These are phyloP conservation scores for Sinopyrophorus schimmeli DNA, from an alignment of 2,888 invertebrate genomes.

Conservation along the genomic window DNA sequence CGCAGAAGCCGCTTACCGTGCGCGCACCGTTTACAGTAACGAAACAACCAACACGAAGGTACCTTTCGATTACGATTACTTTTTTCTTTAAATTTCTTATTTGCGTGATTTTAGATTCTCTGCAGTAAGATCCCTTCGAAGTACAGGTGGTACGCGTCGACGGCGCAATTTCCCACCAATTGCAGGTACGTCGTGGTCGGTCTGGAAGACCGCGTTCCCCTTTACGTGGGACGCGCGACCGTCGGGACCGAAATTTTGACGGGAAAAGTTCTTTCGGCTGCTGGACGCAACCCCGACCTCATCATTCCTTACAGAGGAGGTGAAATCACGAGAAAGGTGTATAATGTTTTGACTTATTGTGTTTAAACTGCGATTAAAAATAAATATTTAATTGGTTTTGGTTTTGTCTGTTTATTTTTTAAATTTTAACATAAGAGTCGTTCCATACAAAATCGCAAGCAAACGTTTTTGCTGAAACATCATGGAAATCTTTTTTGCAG, in stretches of 20 bases:
- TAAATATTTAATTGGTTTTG: too few species aligned
- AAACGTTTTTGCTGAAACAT: too few species aligned
- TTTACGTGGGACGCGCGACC: conserved; percentile 15
- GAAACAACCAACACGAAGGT: conserved; percentile 4
- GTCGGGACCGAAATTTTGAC: conserved; percentile 5
- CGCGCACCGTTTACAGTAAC: background rate
- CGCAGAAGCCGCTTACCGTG: background rate
- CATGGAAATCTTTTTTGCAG: too few species aligned
- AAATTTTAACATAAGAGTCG: too few species aligned
- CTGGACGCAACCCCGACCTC: too few species aligned
- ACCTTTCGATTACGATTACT: too few species aligned
- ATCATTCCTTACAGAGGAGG: conserved; percentile 1
- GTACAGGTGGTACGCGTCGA: conserved; percentile 16
- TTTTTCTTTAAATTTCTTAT: too few species aligned
- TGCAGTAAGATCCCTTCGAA: conserved; percentile 13
- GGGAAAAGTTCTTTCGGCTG: conserved; percentile 19
- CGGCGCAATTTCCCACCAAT: conserved; percentile 7
- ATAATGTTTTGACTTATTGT: too few species aligned
- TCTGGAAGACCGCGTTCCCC: conserved; percentile 19
- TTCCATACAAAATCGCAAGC: too few species aligned
- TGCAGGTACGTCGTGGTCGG: conserved; percentile 19
- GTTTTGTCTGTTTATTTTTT: too few species aligned
- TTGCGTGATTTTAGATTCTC: conserved; percentile 21
- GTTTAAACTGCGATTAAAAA: too few species aligned
- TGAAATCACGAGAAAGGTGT: background rate